These are phyloP conservation scores for Xiphophorus hellerii DNA, from an alignment of 2,113 vertebrate genomes.

Conservation along the genomic window DNA sequence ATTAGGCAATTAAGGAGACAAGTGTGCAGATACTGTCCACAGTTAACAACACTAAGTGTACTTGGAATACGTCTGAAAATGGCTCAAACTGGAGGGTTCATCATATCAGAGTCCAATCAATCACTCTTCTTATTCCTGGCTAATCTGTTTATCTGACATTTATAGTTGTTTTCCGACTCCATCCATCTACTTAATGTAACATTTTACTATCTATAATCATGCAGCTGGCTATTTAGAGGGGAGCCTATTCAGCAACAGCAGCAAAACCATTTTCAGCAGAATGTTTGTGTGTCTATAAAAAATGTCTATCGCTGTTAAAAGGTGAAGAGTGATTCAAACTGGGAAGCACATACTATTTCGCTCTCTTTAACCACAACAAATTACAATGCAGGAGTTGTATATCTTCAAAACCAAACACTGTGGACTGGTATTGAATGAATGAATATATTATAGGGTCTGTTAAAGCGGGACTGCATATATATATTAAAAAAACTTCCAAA, in stretches of 20 bases:
- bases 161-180: constrained; percentile 61
- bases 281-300: constrained; percentile 6
- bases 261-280: constrained; percentile 48
- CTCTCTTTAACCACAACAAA: constrained; percentile 43
- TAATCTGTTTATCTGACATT: constrained; percentile 66
- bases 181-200: constrained; percentile 61
- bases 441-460: constrained; percentile 52
- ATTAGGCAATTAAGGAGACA: constrained; percentile 19
- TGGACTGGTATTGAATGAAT: constrained; percentile 41
- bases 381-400: constrained; percentile 32
- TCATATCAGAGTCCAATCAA: constrained; percentile 50
- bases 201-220: constrained; percentile 65
- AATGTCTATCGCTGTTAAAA: constrained; percentile 14
- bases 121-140: constrained; percentile 50
- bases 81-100: constrained; percentile 54
- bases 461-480: constrained; percentile 21
- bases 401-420: constrained; percentile 44
- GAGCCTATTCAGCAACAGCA: constrained; percentile 50
- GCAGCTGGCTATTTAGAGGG: constrained; percentile 49
- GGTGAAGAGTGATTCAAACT: constrained; percentile 30
- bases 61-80: constrained; percentile 28
- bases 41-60: neutral
- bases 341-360: constrained; percentile 33
- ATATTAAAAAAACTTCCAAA: neutral
- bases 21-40: constrained; percentile 12